Evolutionary conservation across 1,140 invertebrate species (phyloP), one percentile per base, ranked within the genome.

Genomic region (Drosophila asahinai): DNA sequence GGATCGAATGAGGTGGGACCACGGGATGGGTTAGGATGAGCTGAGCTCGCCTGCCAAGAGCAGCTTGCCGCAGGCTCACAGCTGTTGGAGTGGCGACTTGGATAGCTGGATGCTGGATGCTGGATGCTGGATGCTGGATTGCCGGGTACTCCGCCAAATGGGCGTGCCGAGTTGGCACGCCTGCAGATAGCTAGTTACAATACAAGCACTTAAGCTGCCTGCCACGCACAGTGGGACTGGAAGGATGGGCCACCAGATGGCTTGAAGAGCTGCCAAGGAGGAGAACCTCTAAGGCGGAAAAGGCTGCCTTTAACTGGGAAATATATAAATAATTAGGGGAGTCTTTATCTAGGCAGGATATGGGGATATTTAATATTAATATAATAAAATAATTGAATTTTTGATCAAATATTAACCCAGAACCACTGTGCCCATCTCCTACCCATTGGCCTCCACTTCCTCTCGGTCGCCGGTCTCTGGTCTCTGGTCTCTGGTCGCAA

Each of bases 131-230:
- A 42, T 76, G 49, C 43, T 22, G 51, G 73, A 59, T 77, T 58
- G 74, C 33, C 6, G 72, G 65, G 52, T 73, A 33, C 67, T 70
- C 30, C 48, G 49, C 27, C 58, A 5, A 60, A 72, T 66, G 77
- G 77, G 75, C 66, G 77, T 78, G 65, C 59, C 75, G 19, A 60
- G 22, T 57, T 79, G 77, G 77, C 80, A 80, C 81, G 74, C 81
- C 62, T 83, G 66, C 84, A 80, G 81, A 84, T 77, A 84, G 81
- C 81, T 83, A 83, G 81, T 83, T 83, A 76, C 81, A 80, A 83
- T 83, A 77, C 65, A 72, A 72, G 81, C 81, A 72, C 81, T 83
- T 77, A 67, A 80, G 64, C 74, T 49, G 60, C 49, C 63, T 61
- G 48, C 61, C 51, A 62, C 45, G 79, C 73, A 81, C 73, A 66